These are phyloP conservation scores for Agelas oroides DNA, from an alignment of 37 sponge, comb jelly and placozoan genomes.

Conservation along the genomic window DNA sequence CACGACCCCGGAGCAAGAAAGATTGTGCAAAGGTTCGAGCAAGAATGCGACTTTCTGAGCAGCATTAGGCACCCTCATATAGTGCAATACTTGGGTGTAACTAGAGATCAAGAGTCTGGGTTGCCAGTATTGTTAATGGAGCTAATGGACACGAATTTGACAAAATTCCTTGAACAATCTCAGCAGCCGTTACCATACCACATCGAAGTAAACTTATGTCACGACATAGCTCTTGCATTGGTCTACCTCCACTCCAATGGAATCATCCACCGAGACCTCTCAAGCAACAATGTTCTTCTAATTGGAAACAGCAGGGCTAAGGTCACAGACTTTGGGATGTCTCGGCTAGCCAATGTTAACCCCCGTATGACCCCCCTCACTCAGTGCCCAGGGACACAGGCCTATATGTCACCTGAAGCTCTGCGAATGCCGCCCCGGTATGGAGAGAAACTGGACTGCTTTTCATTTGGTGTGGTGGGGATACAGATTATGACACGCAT, in stretches of 20 bases:
- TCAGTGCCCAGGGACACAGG: not conserved
- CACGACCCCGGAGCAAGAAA: not conserved
- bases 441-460: constrained; percentile 6
- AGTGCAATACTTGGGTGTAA: constrained; percentile 1
- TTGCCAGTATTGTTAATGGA: constrained; percentile 29
- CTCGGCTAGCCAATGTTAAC: not conserved
- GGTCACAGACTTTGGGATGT: constrained; percentile 28
- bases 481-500: constrained; percentile 44
- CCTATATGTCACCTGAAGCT: constrained; percentile 51
- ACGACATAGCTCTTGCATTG: constrained; percentile 26
- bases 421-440: not conserved
- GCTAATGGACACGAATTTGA: constrained; percentile 31
- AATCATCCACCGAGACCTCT: constrained; percentile 31
- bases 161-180: constrained; percentile 5
- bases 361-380: not conserved
- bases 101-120: not conserved
- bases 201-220: constrained; percentile 25
- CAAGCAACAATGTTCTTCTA: constrained; percentile 31
- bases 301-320: constrained; percentile 4
- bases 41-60: not conserved
- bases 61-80: constrained; percentile 9
- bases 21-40: not conserved
- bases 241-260: constrained; percentile 29
- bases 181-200: not conserved
- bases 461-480: constrained; percentile 40